phyloP scores from a whole-genome alignment of 1,140 invertebrate species.

The Nebria ingens region DNA sequence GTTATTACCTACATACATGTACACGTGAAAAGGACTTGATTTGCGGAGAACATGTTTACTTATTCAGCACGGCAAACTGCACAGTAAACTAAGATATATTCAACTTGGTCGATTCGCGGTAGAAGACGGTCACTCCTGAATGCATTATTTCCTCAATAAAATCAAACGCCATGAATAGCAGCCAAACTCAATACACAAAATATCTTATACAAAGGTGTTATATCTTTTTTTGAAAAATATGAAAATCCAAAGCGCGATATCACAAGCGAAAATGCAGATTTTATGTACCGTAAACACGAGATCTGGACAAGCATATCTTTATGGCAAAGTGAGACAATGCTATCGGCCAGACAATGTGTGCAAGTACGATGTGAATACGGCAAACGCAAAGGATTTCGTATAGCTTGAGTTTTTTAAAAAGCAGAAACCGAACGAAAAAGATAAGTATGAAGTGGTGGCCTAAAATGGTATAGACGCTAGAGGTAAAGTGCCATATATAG shows the following conservation, averaged over 20 bases:
- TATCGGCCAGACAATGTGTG: not conserved
- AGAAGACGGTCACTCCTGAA: not conserved
- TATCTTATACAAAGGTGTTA: no score
- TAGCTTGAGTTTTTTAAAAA: not conserved
- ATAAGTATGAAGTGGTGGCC: no score
- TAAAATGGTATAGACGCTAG: no score
- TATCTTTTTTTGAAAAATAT: not conserved
- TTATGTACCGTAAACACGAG: not conserved
- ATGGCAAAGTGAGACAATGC: not conserved
- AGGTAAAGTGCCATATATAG: no score
- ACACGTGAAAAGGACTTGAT: no score
- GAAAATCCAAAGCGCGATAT: not conserved
- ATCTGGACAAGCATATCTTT: not conserved
- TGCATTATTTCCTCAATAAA: not conserved
- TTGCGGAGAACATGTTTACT: no score
- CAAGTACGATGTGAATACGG: not conserved
- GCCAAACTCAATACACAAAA: no score
- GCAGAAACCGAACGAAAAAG: not conserved
- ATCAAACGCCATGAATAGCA: not conserved
- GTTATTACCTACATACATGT: no score
- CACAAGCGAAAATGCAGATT: not conserved
- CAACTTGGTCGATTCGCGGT: no score
- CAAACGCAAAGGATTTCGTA: not conserved
- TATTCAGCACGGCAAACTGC: no score
- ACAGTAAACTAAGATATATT: no score